These are phyloP conservation scores for Acronicta aceris DNA, from an alignment of 2,888 invertebrate species.

Conservation along the genomic window DNA sequence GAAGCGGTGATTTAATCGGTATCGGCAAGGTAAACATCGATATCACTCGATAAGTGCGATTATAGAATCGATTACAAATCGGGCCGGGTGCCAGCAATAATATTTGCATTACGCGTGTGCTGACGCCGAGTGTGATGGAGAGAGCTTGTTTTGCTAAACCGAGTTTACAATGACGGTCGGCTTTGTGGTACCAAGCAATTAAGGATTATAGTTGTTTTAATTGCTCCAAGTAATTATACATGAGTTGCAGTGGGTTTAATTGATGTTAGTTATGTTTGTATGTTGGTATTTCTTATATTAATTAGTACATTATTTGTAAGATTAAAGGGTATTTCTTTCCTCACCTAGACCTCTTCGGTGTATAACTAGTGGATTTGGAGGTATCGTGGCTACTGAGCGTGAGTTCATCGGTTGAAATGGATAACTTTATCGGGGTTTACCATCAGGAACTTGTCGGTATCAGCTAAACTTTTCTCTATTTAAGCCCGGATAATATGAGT, in stretches of 20 bases:
- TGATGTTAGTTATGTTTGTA: conserved; percentile 21
- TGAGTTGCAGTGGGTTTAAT: conserved; percentile 29
- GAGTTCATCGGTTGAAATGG: too few relatives aligned
- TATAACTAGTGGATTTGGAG: too few relatives aligned
- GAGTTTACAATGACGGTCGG: conserved; percentile 24
- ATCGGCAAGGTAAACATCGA: conserved; percentile 40
- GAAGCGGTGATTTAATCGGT: conserved; percentile 33
- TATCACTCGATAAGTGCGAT: conserved; percentile 46
- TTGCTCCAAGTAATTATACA: conserved; percentile 39
- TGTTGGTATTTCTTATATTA: background rate
- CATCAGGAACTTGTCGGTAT: too few relatives aligned
- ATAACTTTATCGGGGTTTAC: too few relatives aligned
- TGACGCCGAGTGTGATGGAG: conserved; percentile 28
- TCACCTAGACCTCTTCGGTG: too few relatives aligned
- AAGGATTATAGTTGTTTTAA: conserved; percentile 45
- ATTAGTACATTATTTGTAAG: too few relatives aligned
- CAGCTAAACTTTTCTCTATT: too few relatives aligned
- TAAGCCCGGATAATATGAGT: too few relatives aligned
- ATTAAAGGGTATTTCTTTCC: too few relatives aligned
- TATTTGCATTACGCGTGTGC: conserved; percentile 50
- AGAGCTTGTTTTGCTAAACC: conserved; percentile 28
- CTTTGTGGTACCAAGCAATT: conserved; percentile 26
- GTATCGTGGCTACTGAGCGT: too few relatives aligned
- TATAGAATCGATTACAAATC: conserved; percentile 52
- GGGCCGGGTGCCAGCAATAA: conserved; percentile 47